phyloP scores from a whole-genome alignment of 2,797 vertebrate species.

The Chiloscyllium punctatum region DNA sequence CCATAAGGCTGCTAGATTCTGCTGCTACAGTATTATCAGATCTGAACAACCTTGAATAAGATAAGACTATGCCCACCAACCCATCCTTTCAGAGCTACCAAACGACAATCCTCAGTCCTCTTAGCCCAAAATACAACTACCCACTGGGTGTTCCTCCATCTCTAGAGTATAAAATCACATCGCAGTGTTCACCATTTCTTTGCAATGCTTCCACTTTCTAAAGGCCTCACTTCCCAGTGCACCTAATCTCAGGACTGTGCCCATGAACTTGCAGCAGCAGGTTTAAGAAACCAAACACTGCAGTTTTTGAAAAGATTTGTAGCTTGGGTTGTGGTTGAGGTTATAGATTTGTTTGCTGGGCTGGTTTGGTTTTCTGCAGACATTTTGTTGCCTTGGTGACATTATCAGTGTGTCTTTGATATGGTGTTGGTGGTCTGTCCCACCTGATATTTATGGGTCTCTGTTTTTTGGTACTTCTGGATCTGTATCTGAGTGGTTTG shows the following conservation, averaged over 20 bases:
- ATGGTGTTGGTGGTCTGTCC: too few species aligned
- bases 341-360: too few species aligned
- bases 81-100: neutral
- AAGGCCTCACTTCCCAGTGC: neutral
- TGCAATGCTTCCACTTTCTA: neutral
- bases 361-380: too few species aligned
- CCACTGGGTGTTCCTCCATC: neutral
- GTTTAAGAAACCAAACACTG: too few species aligned
- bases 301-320: too few species aligned
- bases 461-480: too few species aligned
- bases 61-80: neutral
- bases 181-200: neutral
- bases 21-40: neutral
- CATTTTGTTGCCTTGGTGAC: too few species aligned
- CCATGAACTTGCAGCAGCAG: neutral
- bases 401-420: too few species aligned
- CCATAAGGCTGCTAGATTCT: neutral
- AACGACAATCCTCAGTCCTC: neutral
- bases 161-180: neutral
- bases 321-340: too few species aligned
- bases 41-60: neutral
- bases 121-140: neutral
- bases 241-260: neutral
- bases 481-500: too few species aligned
- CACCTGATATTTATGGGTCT: too few species aligned